A percentile compares a stretch with the other conserved stretches of the same genome.
Conservation (phyloP, 2,797 vertebrate species). For the Stomatorhinus walkeri region DNA sequence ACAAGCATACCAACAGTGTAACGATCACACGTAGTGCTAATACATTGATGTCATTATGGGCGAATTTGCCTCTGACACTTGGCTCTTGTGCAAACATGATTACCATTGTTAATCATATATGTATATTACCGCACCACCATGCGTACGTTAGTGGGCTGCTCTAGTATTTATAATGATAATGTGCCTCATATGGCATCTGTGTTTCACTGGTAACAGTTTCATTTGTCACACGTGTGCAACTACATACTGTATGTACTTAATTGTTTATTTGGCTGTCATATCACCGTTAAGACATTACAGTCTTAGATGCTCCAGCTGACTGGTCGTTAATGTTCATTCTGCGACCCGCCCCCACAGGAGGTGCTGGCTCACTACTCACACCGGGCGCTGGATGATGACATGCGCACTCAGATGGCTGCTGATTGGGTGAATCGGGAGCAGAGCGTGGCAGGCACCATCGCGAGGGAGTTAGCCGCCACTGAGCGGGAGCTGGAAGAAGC, state of each 20-base stretch:
- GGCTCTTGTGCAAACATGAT: background rate
- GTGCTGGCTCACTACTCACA: slow-evolving; percentile 97
- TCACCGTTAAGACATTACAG: background rate
- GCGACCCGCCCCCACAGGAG: slow-evolving; percentile 60
- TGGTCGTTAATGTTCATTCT: background rate
- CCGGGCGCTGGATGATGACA: slow-evolving; percentile 91
- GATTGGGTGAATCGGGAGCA: slow-evolving; percentile 96
- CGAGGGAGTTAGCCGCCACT: slow-evolving; percentile 76
- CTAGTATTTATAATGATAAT: background rate
- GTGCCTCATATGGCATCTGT: background rate
- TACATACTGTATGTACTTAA: background rate
- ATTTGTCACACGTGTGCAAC: background rate
- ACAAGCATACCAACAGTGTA: background rate
- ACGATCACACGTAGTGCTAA: background rate
- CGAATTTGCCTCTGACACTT: background rate
- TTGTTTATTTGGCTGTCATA: background rate
- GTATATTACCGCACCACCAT: background rate
- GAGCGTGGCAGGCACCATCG: slow-evolving; percentile 68
- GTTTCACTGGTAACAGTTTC: background rate
- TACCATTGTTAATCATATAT: background rate
- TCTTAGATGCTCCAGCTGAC: background rate
- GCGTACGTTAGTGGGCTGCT: background rate
- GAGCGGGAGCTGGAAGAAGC: slow-evolving; percentile 90
- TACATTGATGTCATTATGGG: background rate
- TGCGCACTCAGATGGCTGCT: slow-evolving; percentile 90